Base-by-base conservation (phyloP, 2,888 invertebrate species). In the Polymixis lichenea region DNA sequence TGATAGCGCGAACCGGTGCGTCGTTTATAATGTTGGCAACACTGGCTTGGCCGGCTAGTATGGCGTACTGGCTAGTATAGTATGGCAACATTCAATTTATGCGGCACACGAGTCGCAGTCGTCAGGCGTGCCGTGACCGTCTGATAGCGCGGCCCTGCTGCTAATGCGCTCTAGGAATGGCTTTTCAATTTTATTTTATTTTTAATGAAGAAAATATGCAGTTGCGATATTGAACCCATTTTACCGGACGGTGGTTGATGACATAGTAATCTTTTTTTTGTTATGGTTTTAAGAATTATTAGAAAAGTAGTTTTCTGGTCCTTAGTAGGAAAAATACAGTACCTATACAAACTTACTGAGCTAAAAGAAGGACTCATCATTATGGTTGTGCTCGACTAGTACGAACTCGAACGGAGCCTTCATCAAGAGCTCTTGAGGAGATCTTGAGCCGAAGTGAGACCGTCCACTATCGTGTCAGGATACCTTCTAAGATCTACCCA, bases 11-110 rank as follows among this genome's bases (percentile, higher is more conserved):
- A 86, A 72, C 72, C 69, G 72, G 85, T 84, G 82, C 78, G 85
- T 86, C 87, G 85, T 89, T 90, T 87, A 85, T 88, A 87, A 86
- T 83, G 89, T 85, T 86, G 87, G 89, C 70, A 88, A 87, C 83
- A 85, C 80, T 84, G 80, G 75, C 72, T 55, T 25, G 28, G 70
- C 58, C 38, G 62, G 43, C 17, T 17, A 71, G 46, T 11, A 19
- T 46, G 32, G 78, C 62, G n/a, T 43, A 55, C 64, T 32, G 58
- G 65, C 51, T n/a, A 70, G 79, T 72, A 64, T n/a, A 70, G 79
- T 72, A 64, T 72, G 56, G 82, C 67, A 75, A 86, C 87, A 85
- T 86, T 89, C 84, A 85, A 88, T 89, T 85, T 84, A 86, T 85
- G 75, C 73, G 61, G 62, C 68, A 69, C 62, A 69, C 69, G 71